A percentile compares a stretch with the other conserved stretches of the same genome.
Evolutionary conservation across 2,888 invertebrate genomes (phyloP).

Genomic region (Rhamnusium bicolor): DNA sequence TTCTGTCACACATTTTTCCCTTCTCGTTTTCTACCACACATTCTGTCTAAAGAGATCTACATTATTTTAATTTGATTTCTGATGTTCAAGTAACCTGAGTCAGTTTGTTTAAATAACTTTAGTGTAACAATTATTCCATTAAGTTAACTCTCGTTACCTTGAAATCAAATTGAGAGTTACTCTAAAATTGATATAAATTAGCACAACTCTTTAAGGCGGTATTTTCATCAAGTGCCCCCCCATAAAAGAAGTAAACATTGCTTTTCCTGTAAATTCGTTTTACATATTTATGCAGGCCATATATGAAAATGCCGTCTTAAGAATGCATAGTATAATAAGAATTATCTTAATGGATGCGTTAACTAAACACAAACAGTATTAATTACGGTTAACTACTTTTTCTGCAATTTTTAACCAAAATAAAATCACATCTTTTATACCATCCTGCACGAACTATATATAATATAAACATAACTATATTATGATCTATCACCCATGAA

Average conservation of each 20-base stretch:
- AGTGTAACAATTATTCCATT: no score
- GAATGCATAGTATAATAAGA: no score
- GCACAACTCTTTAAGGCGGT: no score
- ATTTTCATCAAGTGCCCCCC: no score
- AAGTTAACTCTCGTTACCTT: no score
- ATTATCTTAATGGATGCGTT: background rate
- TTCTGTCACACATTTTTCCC: background rate
- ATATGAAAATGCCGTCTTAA: no score
- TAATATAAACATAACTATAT: slow-evolving; percentile 10
- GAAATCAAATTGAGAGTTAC: no score
- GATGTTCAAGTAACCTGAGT: background rate
- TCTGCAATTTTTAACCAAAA: background rate
- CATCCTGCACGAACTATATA: background rate
- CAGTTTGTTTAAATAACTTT: no score
- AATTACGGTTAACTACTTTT: background rate
- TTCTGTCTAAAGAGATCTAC: background rate
- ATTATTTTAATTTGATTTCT: background rate
- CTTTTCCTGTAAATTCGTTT: no score
- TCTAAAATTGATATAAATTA: no score
- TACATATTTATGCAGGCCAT: no score
- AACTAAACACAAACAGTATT: background rate
- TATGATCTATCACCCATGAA: slow-evolving; percentile 30
- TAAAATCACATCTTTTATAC: background rate
- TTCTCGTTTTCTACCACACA: background rate
- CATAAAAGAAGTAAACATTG: no score